Conservation (phyloP, 2,888 invertebrate genomes). For the Pollenia labialis region DNA sequence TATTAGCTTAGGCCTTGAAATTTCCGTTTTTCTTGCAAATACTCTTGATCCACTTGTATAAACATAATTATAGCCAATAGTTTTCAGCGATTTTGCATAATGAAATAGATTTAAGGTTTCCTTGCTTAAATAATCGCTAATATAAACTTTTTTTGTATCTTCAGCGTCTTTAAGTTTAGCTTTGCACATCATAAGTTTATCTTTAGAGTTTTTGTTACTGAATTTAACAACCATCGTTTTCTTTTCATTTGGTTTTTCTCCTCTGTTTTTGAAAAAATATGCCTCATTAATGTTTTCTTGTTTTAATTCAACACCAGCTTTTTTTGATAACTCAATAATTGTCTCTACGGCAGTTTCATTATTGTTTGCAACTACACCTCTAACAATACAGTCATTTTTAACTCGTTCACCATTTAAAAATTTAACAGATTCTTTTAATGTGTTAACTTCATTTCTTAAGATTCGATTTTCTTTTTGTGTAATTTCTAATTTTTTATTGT, state of each 20-base stretch:
- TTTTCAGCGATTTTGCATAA: slow-evolving; percentile 27
- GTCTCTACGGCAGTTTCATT: background rate
- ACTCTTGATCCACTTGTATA: background rate
- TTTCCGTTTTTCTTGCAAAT: slow-evolving; percentile 8
- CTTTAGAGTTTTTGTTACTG: too few relatives aligned
- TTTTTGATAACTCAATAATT: background rate
- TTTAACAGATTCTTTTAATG: slow-evolving; percentile 8
- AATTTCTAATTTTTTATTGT: slow-evolving; percentile 24
- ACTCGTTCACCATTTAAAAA: slow-evolving; percentile 29
- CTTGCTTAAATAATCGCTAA: slow-evolving; percentile 19
- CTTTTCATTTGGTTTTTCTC: background rate
- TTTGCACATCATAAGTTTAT: too few relatives aligned
- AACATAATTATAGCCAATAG: slow-evolving; percentile 7
- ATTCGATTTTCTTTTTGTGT: slow-evolving; percentile 39
- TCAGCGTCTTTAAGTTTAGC: slow-evolving; percentile 22
- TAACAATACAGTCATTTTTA: slow-evolving; percentile 28
- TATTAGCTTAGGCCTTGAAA: background rate
- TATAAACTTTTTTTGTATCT: background rate
- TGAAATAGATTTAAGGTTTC: background rate
- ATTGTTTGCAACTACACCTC: slow-evolving; percentile 15
- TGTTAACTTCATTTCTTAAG: slow-evolving; percentile 28
- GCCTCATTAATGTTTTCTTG: slow-evolving; percentile 20
- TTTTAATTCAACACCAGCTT: background rate
- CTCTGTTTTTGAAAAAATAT: slow-evolving; percentile 13
- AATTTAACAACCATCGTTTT: slow-evolving; percentile 35